Base-by-base conservation (phyloP, 1,140 invertebrate genomes). In the Ephestia elutella region DNA sequence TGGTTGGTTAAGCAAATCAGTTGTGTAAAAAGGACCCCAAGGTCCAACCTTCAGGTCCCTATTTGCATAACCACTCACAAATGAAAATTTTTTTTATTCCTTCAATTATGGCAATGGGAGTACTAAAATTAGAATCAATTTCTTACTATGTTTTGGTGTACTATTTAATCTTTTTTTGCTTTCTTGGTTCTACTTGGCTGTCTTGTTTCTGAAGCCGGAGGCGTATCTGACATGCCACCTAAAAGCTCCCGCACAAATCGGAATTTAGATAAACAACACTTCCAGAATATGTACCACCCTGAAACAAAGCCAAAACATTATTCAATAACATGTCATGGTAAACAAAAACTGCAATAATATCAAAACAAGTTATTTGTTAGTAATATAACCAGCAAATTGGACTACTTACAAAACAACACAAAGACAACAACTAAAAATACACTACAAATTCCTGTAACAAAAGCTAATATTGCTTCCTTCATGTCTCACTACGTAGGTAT, bases 211-310 rank as follows among this genome's bases (percentile, higher is more conserved):
- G 89, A 73, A 30, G 82, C 78, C 48, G 80, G 81, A 65, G 80
- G 89, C 50, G 75, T 89, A 72, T 93, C 92, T 63, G 90, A 90
- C 86, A 91, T 92, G 66, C 93, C 93, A 75, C 93, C 94, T 49
- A 96, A 77, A n/a, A 97, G 86, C 82, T 97, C 96, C 49, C 94
- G 91, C 0, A 97, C 94, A 82, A 97, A 94, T 59, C 93, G 92
- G 83, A 97, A 97, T 68, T 94, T 92, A 10, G 95, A 95, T 28
- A 97, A 89, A 82, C 97, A 96, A 49, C 95, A 92, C 82, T 95
- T 96, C 96, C 96, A 97, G 56, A 97, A 94, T 59, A 96, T 91
- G 80, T 94, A 97, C 96, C 96, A 97, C 75, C 95, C 96, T 97
- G 87, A 5, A 86, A 86, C 75, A 86, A 82, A 82, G 71, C n/a